These are phyloP conservation scores for Sussaba pulchella DNA, from an alignment of 2,888 invertebrate species.

Conservation along the genomic window DNA sequence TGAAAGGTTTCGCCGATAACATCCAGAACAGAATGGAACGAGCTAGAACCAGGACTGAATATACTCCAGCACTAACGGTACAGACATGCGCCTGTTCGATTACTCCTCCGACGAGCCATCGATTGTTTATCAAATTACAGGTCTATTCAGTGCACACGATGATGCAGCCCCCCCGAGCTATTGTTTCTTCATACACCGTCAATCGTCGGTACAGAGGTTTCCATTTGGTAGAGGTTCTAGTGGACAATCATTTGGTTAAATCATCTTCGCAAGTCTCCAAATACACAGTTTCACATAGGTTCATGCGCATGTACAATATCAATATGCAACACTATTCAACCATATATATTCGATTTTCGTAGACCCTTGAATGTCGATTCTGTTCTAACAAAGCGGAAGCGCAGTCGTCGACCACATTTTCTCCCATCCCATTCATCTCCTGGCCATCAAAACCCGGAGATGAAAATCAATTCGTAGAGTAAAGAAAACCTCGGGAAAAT, in stretches of 20 bases:
- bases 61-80: conserved; percentile 24
- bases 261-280: background rate
- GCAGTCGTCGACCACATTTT: background rate
- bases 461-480: conserved; percentile 9
- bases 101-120: conserved; percentile 46
- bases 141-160: conserved; percentile 52
- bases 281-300: background rate
- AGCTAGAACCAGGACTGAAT: conserved; percentile 8
- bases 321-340: background rate
- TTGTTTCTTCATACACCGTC: conserved; percentile 45
- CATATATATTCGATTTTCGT: background rate
- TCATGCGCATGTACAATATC: background rate
- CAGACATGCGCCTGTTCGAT: conserved; percentile 33
- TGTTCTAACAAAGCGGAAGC: conserved; percentile 15
- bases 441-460: background rate
- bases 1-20: conserved; percentile 7
- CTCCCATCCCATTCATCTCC: background rate
- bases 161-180: conserved; percentile 51
- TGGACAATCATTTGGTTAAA: conserved; percentile 37
- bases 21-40: conserved; percentile 7
- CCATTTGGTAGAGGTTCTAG: conserved; percentile 3
- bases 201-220: background rate
- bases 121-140: conserved; percentile 63
- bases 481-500: background rate
- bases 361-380: background rate